Percentiles rank a stretch among this genome's conserved stretches.
These are phyloP conservation scores for Gila orcuttii DNA, from an alignment of 2,113 vertebrate species.

Conservation along the genomic window DNA sequence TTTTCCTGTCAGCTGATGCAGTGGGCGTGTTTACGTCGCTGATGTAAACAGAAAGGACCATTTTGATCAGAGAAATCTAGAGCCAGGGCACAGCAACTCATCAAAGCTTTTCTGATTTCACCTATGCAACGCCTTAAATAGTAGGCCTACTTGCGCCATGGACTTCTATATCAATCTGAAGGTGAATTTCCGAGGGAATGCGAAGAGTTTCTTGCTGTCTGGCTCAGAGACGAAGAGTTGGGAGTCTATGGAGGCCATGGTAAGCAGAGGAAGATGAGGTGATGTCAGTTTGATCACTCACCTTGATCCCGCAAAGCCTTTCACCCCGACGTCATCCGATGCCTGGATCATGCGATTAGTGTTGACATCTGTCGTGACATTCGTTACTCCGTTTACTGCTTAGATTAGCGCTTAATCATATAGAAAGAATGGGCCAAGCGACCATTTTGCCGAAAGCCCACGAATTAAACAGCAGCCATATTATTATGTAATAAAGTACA, in stretches of 20 bases:
- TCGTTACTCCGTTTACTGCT: background rate
- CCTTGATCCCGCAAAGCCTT: slow-evolving; percentile 38
- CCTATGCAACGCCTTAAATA: slow-evolving; percentile 33
- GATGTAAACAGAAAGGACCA: slow-evolving; percentile 74
- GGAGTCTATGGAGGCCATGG: slow-evolving; percentile 94
- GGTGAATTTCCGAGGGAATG: slow-evolving; percentile 79
- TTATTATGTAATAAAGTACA: background rate
- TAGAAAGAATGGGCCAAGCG: slow-evolving; percentile 3
- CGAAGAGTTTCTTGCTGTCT: slow-evolving; percentile 82
- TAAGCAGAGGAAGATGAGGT: slow-evolving; percentile 68
- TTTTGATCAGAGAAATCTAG: slow-evolving; percentile 42
- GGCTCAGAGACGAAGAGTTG: slow-evolving; percentile 87
- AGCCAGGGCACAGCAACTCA: background rate
- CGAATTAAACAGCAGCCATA: background rate
- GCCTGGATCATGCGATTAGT: background rate
- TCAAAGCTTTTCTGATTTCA: background rate
- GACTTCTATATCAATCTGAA: slow-evolving; percentile 78
- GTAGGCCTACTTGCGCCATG: slow-evolving; percentile 58
- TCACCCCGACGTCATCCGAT: background rate
- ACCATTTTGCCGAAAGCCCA: background rate
- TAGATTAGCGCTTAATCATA: background rate
- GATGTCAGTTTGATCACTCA: slow-evolving; percentile 29
- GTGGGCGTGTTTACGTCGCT: slow-evolving; percentile 66
- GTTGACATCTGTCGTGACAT: background rate
- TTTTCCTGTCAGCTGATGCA: slow-evolving; percentile 62